phyloP scores from a whole-genome alignment of 2,797 vertebrate genomes.

The Monodelphis domestica region DNA sequence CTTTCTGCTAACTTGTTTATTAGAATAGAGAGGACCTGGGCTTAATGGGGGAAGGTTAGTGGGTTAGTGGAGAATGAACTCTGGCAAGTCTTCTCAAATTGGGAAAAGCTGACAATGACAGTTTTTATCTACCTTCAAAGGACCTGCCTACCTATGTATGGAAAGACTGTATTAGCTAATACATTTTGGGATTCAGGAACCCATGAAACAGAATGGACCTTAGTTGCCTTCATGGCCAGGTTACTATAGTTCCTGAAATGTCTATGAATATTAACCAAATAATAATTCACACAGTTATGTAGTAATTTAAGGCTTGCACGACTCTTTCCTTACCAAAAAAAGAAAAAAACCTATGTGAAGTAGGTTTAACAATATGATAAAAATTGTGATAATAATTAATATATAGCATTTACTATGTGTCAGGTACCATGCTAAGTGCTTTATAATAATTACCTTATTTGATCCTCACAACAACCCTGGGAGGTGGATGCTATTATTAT shows the following conservation, averaged over 20 bases:
- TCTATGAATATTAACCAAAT: not conserved
- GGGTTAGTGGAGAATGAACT: not conserved
- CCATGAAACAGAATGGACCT: not conserved
- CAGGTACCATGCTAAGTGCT: not conserved
- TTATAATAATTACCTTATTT: not conserved
- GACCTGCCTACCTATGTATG: not conserved
- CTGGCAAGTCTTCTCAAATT: not conserved
- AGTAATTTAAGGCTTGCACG: not conserved
- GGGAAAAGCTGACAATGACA: not conserved
- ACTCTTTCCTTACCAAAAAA: not conserved
- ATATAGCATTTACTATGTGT: not conserved
- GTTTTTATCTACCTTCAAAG: not conserved
- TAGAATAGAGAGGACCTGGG: not conserved
- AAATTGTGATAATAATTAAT: not conserved
- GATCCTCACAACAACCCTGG: not conserved
- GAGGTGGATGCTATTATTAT: not conserved
- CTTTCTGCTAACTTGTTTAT: not conserved
- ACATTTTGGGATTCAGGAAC: not conserved
- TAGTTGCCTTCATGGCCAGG: too few relatives aligned
- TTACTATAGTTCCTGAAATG: not conserved
- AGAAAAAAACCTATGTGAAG: not conserved
- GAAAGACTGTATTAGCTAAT: not conserved
- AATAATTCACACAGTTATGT: not conserved
- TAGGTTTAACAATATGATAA: not conserved
- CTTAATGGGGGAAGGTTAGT: not conserved